A percentile compares a stretch with the other conserved stretches of the same genome.
Evolutionary conservation across 2,113 vertebrate genomes (phyloP).

Genomic region (Chionis minor): DNA sequence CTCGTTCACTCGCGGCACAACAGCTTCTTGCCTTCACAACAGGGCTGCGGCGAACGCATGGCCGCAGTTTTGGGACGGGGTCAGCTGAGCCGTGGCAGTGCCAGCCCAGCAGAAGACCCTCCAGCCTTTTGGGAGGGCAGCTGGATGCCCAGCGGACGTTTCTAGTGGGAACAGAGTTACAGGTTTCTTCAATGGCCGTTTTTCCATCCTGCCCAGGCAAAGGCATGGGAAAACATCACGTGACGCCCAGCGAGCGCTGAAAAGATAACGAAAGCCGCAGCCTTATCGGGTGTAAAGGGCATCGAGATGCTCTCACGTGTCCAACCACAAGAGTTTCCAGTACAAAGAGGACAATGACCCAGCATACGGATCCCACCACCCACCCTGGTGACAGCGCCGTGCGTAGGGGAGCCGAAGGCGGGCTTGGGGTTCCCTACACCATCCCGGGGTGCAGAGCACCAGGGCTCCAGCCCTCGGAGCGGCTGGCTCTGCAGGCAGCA

Average conservation of each 20-base stretch:
- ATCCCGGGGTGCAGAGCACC: too few relatives aligned
- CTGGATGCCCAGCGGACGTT: rapidly evolving
- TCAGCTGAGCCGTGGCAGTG: rapidly evolving
- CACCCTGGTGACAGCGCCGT: neutral
- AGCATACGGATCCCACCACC: neutral
- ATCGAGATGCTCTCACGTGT: rapidly evolving
- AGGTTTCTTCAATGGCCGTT: neutral
- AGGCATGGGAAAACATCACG: neutral
- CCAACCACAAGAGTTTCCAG: neutral
- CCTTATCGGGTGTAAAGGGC: neutral
- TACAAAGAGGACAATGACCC: too few relatives aligned
- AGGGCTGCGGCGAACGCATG: rapidly evolving
- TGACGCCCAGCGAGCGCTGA: rapidly evolving
- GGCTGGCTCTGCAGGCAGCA: too few relatives aligned
- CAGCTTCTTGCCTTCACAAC: too few relatives aligned
- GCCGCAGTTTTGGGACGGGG: rapidly evolving
- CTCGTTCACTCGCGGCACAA: neutral
- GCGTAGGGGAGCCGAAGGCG: neutral
- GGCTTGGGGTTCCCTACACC: neutral
- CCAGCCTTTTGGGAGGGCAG: rapidly evolving
- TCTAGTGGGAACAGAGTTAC: rapidly evolving
- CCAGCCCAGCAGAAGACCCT: neutral
- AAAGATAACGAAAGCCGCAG: rapidly evolving
- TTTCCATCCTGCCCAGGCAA: neutral
- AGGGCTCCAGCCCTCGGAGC: neutral